Evolutionary conservation across 2,888 invertebrate species (phyloP), one percentile per base, ranked within the genome.

Genomic region (Cheilosia vernalis): DNA sequence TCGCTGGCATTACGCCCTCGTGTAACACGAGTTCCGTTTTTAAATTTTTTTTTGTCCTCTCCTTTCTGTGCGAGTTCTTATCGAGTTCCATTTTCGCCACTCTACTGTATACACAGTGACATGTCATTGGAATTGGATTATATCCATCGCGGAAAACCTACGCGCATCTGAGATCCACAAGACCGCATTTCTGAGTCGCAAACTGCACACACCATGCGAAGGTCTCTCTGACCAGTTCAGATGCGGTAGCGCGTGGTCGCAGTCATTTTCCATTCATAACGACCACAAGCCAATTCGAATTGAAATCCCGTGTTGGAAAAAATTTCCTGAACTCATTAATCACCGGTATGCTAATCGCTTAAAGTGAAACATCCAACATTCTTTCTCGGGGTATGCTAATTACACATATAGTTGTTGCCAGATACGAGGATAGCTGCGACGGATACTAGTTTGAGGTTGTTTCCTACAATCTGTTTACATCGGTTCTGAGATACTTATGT

Each of bases 321-420:
- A 79, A 74, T 79, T 84, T 84, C 79, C 79, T 61, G 66, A 66
- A 67, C 76, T 51, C 80, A 85, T 85, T 85, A 80, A 81, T 77
- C 80, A 85, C 40, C 19, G 53, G 76, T 77, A 80, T 85, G 85
- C 76, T 77, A 85, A 85, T 85, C 80, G 66, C 56, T 76, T 40
- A 9, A 66, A 81, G 61, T 80, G 63, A 80, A 80, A 63, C 73
- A 67, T 78, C 61, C 61, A 53, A 44, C 40, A 42, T 58, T 49
- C 13, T 30, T 61, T 6, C 63, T 17, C 27, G 19, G 27, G 55
- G 64, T 77, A 82, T 82, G 82, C 72, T 82, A 77, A 82, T 82
- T 82, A 72, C 82, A 72, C 82, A 33, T n/a, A 77, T n/a, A 77
- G 60, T 47, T 67, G 82, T 64, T 82, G 82, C 76, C 64, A 42